phyloP scores from a whole-genome alignment of 2,113 vertebrate genomes.

The Fregetta grallaria region DNA sequence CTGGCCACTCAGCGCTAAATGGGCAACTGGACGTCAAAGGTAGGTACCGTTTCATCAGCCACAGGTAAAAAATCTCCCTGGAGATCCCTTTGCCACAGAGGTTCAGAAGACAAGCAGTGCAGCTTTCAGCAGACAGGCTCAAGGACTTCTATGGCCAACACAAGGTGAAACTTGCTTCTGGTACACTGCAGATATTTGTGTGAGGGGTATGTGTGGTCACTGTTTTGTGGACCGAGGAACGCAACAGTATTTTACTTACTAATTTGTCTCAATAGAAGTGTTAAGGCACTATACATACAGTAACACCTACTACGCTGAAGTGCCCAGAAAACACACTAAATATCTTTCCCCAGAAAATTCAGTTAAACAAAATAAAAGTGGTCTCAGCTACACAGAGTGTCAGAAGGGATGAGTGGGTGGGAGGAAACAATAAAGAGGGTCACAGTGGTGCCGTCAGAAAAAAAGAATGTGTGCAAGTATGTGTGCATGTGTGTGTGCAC shows the following conservation, averaged over 20 bases:
- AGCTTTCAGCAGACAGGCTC: background rate
- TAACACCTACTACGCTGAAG: background rate
- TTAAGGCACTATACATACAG: background rate
- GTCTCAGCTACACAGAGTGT: background rate
- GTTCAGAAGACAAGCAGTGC: background rate
- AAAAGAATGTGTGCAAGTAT: background rate
- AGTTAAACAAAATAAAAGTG: background rate
- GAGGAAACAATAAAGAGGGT: background rate
- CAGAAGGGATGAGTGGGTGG: background rate
- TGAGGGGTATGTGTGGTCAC: background rate
- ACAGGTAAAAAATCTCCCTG: background rate
- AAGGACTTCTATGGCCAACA: background rate
- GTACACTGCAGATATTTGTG: background rate
- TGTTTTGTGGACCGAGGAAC: background rate
- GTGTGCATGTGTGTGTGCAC: accelerated
- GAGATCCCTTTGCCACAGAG: background rate
- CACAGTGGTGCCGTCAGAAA: background rate
- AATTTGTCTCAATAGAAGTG: background rate
- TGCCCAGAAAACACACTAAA: background rate
- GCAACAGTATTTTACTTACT: background rate
- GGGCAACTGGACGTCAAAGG: background rate
- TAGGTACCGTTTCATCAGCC: background rate
- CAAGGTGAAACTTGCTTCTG: background rate
- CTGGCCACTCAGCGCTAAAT: background rate
- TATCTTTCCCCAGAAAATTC: background rate